Percentiles rank a stretch among this genome's conserved stretches.
These are phyloP conservation scores for Leptoteleia sp. DNA, from an alignment of 1,140 invertebrate genomes.

Conservation along the genomic window DNA sequence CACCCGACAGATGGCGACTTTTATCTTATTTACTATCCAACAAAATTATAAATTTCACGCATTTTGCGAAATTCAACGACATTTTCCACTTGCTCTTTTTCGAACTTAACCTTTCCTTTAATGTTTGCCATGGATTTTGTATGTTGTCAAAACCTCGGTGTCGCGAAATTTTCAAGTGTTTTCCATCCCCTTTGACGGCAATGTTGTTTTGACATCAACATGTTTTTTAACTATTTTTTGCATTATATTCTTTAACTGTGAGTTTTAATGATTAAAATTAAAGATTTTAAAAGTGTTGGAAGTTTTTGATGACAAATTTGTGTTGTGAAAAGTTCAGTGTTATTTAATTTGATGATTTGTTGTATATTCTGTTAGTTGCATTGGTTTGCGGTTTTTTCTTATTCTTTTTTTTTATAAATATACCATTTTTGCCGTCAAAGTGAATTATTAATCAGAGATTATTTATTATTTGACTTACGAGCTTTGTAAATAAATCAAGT, in stretches of 20 bases:
- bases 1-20: conserved; percentile 75
- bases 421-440: no score
- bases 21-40: conserved; percentile 17
- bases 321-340: no score
- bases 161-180: neutral
- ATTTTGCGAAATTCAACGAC: conserved; percentile 18
- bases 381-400: no score
- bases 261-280: neutral
- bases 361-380: no score
- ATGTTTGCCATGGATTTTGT: neutral
- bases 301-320: neutral
- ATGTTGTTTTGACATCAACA: conserved; percentile 9
- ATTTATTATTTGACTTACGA: no score
- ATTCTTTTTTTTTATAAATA: no score
- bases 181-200: neutral
- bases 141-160: conserved; percentile 7
- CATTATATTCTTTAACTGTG: neutral
- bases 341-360: no score
- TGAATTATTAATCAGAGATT: no score
- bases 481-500: neutral
- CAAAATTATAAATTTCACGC: conserved; percentile 22
- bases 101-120: neutral
- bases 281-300: neutral
- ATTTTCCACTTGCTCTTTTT: neutral
- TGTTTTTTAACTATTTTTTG: neutral